Base-by-base conservation (phyloP, 2,888 invertebrate species). In the Napeogenes inachia region DNA sequence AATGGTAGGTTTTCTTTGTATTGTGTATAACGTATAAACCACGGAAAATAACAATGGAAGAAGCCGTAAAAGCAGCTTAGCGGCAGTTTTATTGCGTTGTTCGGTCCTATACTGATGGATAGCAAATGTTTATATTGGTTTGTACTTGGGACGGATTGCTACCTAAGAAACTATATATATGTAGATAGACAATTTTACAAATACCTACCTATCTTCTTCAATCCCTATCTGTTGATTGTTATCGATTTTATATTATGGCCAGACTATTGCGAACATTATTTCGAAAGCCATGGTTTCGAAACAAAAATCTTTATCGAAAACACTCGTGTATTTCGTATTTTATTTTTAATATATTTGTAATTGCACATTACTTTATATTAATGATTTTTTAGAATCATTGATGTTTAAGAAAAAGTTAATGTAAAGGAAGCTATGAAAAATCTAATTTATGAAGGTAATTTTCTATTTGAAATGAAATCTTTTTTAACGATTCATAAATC, bases 61-160 rank as follows among this genome's bases (percentile, higher is more conserved):
- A 57, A 62, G 60, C 56, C 59, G 56, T 64, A 62, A 64, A 66
- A 62, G 58, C 54, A 59, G 60, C 58, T 60, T 64, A 50, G 59
- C 54, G 47, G 57, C 32, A 47, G 55, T 62, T 64, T 64, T 61
- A 62, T 64, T 64, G 56, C 55, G 64, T 57, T 53, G 47, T 13
- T 21, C 54, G 45, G 57, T 59, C 33, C 57, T 21, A 21, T 56
- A 47, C 33, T 55, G 60, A 64, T 66, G 66, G 46, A 35, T 50
- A 56, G 45, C 62, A 53, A 62, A 66, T 64, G 62, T 56, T 55
- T 61, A 45, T 46, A n/a, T 54, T 45, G 56, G 54, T 33, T 53
- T 33, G 45, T 46, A 57, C 12, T 33, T 53, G 21, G 45, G 42
- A 57, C 12, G 13, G n/a, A 58, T 33, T 53, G 56, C 21, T 56